A percentile compares a stretch with the other conserved stretches of the same genome.
These are phyloP conservation scores for Diplodus puntazzo DNA, from an alignment of 2,797 vertebrate genomes.

Conservation along the genomic window DNA sequence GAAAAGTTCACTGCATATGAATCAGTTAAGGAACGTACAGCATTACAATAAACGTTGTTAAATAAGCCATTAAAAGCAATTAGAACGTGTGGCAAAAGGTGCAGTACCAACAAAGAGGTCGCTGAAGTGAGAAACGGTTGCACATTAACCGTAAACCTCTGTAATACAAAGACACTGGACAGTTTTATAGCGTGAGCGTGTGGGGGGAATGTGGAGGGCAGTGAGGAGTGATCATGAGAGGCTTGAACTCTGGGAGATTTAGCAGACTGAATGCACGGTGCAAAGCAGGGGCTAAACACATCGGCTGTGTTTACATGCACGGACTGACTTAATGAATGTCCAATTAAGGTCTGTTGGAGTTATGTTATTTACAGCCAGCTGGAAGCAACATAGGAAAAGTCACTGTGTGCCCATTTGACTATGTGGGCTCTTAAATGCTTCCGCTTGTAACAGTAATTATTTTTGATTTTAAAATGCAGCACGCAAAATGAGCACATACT, in stretches of 20 bases:
- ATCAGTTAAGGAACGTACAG: not conserved
- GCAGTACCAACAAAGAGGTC: not conserved
- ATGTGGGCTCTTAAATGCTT: conserved; percentile 4
- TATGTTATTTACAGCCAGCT: conserved; percentile 44
- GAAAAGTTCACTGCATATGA: not conserved
- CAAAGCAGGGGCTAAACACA: conserved; percentile 42
- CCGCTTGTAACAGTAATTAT: not conserved
- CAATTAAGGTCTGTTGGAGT: conserved; percentile 54
- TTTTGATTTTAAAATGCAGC: not conserved
- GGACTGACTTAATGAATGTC: conserved; percentile 51
- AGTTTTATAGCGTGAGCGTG: not conserved
- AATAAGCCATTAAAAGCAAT: conserved; percentile 17
- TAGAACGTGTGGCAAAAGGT: conserved; percentile 5
- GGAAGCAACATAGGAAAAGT: conserved; percentile 40
- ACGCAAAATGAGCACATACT: not conserved
- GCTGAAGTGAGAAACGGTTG: conserved; percentile 16
- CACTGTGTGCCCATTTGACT: conserved; percentile 11
- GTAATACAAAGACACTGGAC: not conserved
- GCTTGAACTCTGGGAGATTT: conserved; percentile 40
- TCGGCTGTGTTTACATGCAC: conserved; percentile 48
- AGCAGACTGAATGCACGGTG: conserved; percentile 26
- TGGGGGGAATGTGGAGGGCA: not conserved
- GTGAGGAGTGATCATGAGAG: conserved; percentile 5
- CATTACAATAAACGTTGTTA: conserved; percentile 1
- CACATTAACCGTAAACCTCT: conserved; percentile 2